Base-by-base conservation (phyloP, 2,888 invertebrate genomes). In the Drosophila kuntzei region DNA sequence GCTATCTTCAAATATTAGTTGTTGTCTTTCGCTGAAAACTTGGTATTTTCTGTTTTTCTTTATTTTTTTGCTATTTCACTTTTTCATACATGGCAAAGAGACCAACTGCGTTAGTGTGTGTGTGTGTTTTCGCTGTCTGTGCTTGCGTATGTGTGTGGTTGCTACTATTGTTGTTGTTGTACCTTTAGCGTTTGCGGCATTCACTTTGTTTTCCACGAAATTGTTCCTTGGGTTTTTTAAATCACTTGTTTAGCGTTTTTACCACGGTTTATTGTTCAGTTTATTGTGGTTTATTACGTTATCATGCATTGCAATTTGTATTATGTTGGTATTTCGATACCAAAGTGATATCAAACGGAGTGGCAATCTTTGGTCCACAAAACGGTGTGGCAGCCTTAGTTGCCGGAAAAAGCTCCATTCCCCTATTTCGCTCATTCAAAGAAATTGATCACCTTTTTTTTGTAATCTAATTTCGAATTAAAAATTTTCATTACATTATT, bases 51-150 rank as follows among this genome's bases (percentile, higher is more conserved):
- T 25, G 5, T 25, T 50, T 37, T 41, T 62, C 25, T 55, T 14
- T 63, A 32, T 39, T 36, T 62, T 77, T 78, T 68, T 71, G 71
- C 82, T 83, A 68, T 85, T 85, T 82, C 76, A 86, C 86, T 79
- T 86, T 82, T 79, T 86, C 72, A 73, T 85, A 72, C 71, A 82
- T 76, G 65, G 72, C 78, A 76, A 64, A 69, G 66, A 76, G 66
- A 71, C 71, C 54, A 63, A 66, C 29, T 60, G 36, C 49, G 66
- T 37, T 51, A 64, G 64, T 79, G 58, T 69, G 69, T 61, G 69
- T 61, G 65, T 58, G 68, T 60, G 68, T 53, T 63, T 67, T 73
- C 60, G 69, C 54, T 73, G 67, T 55, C 41, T 37, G 47, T 68
- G 68, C 49, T 25, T 55, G 47, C 39, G 41, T 64, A 41, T 59